phyloP scores from a whole-genome alignment of 2,888 invertebrate genomes.

The Paralinhomoeus sp. region DNA sequence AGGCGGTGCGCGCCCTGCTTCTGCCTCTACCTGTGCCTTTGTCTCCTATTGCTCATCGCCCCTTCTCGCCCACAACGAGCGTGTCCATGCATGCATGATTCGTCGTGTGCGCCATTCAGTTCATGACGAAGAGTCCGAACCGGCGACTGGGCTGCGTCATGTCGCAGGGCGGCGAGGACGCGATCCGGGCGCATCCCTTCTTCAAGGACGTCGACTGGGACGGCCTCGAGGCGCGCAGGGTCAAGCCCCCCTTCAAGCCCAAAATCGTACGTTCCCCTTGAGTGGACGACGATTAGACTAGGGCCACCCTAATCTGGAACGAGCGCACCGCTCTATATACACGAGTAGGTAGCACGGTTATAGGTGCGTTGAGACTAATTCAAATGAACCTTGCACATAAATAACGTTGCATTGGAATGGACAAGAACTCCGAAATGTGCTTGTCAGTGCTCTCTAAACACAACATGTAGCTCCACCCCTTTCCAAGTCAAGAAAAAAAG shows the following conservation, averaged over 20 bases:
- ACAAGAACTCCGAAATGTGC: no score
- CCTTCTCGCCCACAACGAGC: background rate
- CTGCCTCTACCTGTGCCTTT: background rate
- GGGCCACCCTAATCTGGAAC: no score
- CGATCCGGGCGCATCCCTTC: slow-evolving; percentile 52
- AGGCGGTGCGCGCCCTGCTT: slow-evolving; percentile 36
- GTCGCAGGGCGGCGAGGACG: slow-evolving; percentile 55
- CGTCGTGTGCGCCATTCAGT: slow-evolving; percentile 31
- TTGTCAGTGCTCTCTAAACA: no score
- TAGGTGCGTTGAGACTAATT: no score
- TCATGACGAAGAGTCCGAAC: slow-evolving; percentile 90
- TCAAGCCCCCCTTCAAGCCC: slow-evolving; percentile 91
- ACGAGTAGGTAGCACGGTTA: no score
- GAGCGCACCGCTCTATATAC: no score
- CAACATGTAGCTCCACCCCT: no score
- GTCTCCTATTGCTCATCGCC: background rate
- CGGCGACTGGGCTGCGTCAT: slow-evolving; percentile 71
- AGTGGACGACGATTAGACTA: no score
- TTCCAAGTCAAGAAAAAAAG: no score
- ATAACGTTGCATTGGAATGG: no score
- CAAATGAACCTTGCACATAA: no score
- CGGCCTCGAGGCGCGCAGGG: slow-evolving; percentile 60
- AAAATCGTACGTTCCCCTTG: slow-evolving; percentile 73
- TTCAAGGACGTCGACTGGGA: slow-evolving; percentile 86
- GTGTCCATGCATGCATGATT: background rate